Evolutionary conservation across 2,113 vertebrate species (phyloP).

Genomic region (Edolisoma coerulescens): DNA sequence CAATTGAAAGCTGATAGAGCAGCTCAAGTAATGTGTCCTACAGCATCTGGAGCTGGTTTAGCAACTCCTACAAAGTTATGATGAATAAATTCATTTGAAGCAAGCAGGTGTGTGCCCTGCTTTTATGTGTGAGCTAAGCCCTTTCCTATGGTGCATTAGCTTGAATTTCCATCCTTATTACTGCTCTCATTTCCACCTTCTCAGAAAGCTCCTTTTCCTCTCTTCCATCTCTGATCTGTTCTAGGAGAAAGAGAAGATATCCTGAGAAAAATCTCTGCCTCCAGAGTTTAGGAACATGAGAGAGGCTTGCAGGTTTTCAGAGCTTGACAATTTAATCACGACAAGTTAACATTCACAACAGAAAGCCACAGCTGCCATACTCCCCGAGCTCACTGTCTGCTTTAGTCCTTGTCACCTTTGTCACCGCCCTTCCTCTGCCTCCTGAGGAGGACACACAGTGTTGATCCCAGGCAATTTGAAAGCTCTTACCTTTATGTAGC

Average conservation of each 20-base stretch:
- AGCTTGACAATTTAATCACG: neutral
- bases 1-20: neutral
- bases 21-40: neutral
- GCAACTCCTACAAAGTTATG: neutral
- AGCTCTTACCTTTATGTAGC: conserved; percentile 37
- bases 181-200: neutral
- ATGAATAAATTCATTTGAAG: neutral
- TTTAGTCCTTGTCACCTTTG: neutral
- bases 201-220: neutral
- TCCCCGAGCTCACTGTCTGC: fast-evolving
- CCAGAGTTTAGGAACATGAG: neutral
- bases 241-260: neutral
- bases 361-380: neutral
- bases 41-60: neutral
- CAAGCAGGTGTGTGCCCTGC: neutral
- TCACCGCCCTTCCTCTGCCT: neutral
- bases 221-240: neutral
- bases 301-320: neutral
- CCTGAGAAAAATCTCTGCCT: neutral
- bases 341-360: neutral
- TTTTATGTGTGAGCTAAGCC: neutral
- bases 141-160: neutral
- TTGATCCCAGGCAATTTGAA: neutral
- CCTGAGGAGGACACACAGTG: neutral
- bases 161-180: neutral